These are phyloP conservation scores for Mesorhabditis belari DNA, from an alignment of 2,888 invertebrate genomes.

Conservation along the genomic window DNA sequence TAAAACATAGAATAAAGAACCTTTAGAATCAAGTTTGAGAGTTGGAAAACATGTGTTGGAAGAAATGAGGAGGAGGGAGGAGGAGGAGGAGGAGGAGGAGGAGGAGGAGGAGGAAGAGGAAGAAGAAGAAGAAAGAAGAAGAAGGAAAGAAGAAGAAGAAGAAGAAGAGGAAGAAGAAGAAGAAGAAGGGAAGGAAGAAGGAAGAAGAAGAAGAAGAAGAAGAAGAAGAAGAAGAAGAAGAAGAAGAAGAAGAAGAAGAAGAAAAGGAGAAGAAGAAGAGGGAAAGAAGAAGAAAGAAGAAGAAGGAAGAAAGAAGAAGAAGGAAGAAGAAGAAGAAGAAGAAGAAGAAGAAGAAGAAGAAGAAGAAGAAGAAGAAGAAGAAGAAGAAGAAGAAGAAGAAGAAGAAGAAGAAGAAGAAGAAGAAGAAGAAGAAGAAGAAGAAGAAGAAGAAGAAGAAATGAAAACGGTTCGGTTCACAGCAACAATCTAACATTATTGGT, in stretches of 20 bases:
- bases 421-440: background rate
- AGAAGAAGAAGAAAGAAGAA: background rate
- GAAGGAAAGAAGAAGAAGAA: background rate
- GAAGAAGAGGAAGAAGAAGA: conserved; percentile 2
- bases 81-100: conserved; percentile 14
- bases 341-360: conserved; percentile 7
- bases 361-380: conserved; percentile 8
- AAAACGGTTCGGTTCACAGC: background rate
- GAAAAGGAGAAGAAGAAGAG: conserved; percentile 10
- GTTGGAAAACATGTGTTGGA: conserved; percentile 24
- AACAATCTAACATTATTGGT: background rate
- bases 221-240: background rate
- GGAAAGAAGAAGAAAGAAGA: background rate
- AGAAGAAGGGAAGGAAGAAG: conserved; percentile 8
- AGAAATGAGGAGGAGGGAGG: conserved; percentile 20
- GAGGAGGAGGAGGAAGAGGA: conserved; percentile 12
- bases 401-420: background rate
- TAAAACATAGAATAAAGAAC: background rate
- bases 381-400: conserved; percentile 6
- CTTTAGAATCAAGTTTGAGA: background rate
- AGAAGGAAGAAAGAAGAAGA: conserved; percentile 9
- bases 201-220: background rate
- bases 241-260: conserved; percentile 8
- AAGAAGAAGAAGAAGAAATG: background rate
- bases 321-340: conserved; percentile 10